A percentile compares a stretch with the other conserved stretches of the same genome.
Conservation (phyloP, 2,113 vertebrate species). For the Tichodroma muraria region DNA sequence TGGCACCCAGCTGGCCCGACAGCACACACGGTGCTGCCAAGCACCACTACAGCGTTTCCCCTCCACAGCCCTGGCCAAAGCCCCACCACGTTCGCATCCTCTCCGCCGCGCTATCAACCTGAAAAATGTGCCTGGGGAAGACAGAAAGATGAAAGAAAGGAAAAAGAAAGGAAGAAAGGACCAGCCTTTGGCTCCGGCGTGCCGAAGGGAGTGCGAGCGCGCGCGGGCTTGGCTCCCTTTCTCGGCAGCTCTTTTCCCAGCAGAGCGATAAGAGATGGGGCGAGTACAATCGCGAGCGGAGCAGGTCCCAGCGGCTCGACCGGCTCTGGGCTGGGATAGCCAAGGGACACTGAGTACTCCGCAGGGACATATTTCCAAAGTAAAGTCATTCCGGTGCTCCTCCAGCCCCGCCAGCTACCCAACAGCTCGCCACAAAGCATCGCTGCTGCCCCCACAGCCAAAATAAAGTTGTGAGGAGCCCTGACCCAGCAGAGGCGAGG, state of each 20-base stretch:
- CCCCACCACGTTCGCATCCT: accelerated
- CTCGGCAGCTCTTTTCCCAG: conserved; percentile 8
- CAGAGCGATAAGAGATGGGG: not conserved
- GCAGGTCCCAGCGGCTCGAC: not conserved
- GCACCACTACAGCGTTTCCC: accelerated
- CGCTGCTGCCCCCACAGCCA: not conserved
- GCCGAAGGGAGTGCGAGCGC: not conserved
- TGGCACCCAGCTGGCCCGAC: not conserved
- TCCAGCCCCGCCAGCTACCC: conserved; percentile 25
- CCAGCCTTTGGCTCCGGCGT: not conserved
- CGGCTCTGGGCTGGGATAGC: not conserved
- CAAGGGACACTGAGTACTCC: not conserved
- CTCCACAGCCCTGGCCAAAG: not conserved
- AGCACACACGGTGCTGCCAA: not conserved
- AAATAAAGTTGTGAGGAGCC: conserved; percentile 25
- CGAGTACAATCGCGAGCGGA: not conserved
- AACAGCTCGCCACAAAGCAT: not conserved
- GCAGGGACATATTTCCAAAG: conserved; percentile 67
- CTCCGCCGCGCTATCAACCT: accelerated
- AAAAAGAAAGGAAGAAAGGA: not conserved
- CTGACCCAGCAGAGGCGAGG: not conserved
- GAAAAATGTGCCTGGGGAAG: not conserved
- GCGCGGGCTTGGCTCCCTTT: not conserved
- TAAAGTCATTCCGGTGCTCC: conserved; percentile 57
- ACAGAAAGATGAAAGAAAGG: not conserved